These are phyloP conservation scores for Pocillopora verrucosa DNA, from an alignment of 64 coral and sea anemone species.

Conservation along the genomic window DNA sequence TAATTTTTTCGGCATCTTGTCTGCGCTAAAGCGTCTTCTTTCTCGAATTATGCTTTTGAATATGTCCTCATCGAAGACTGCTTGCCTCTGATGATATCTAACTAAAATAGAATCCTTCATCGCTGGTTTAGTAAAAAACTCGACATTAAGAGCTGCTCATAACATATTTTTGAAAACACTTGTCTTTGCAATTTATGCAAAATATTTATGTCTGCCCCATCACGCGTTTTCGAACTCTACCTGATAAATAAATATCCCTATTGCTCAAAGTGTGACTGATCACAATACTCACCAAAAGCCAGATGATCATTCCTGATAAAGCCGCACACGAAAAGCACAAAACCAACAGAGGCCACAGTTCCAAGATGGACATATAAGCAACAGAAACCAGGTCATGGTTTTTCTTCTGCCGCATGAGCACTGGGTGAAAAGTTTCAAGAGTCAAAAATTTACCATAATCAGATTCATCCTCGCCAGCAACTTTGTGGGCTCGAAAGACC, in stretches of 20 bases:
- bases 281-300: conserved; percentile 18
- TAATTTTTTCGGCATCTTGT: neutral
- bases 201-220: no score
- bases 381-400: conserved; percentile 5
- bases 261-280: neutral
- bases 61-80: no score
- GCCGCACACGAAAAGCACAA: conserved; percentile 36
- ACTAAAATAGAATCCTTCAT: no score
- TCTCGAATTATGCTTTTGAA: no score
- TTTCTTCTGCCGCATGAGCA: neutral
- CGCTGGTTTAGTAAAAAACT: no score
- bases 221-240: neutral
- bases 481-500: neutral
- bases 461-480: neutral
- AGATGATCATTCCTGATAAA: conserved; percentile 23
- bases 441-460: neutral
- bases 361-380: conserved; percentile 28
- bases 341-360: conserved; percentile 22
- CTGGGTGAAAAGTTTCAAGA: neutral
- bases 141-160: no score
- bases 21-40: no score
- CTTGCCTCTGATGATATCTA: no score
- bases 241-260: neutral
- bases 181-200: no score
- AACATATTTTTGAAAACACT: no score